Evolutionary conservation across 2,113 vertebrate species (phyloP).

Genomic region (Hystrix brachyura): DNA sequence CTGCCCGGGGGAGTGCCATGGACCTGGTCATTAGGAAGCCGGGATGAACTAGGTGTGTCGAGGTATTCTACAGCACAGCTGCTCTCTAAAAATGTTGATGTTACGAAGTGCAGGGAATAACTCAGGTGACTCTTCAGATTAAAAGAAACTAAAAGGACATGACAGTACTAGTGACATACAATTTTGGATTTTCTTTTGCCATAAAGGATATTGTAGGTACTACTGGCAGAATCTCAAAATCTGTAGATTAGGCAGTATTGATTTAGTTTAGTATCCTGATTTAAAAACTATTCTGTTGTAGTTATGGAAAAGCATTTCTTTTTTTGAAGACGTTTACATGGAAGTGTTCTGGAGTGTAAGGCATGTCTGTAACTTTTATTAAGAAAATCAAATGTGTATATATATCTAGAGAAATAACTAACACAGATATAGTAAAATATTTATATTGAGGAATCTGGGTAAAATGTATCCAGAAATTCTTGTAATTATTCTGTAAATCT

Average conservation of each 20-base stretch:
- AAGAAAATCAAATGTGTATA: background rate
- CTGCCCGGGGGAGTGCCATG: background rate
- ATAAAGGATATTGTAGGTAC: background rate
- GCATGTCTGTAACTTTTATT: background rate
- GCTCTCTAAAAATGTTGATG: background rate
- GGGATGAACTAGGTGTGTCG: background rate
- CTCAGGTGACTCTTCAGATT: background rate
- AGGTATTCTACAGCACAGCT: background rate
- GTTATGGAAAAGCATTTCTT: background rate
- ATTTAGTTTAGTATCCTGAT: conserved; percentile 16
- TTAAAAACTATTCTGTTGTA: conserved; percentile 28
- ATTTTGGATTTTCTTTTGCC: conserved; percentile 25
- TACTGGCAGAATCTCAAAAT: conserved; percentile 25
- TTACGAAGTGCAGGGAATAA: background rate
- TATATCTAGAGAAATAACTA: background rate
- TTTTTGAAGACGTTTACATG: background rate
- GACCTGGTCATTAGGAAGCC: background rate
- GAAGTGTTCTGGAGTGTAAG: background rate
- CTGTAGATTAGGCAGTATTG: background rate
- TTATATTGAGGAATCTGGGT: background rate
- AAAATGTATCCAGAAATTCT: background rate
- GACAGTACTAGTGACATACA: background rate
- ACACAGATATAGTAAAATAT: conserved; percentile 21
- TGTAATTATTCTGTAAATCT: background rate
- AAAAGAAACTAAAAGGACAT: background rate